Conservation (phyloP, 2,888 invertebrate species). For the Pammene fasciana region DNA sequence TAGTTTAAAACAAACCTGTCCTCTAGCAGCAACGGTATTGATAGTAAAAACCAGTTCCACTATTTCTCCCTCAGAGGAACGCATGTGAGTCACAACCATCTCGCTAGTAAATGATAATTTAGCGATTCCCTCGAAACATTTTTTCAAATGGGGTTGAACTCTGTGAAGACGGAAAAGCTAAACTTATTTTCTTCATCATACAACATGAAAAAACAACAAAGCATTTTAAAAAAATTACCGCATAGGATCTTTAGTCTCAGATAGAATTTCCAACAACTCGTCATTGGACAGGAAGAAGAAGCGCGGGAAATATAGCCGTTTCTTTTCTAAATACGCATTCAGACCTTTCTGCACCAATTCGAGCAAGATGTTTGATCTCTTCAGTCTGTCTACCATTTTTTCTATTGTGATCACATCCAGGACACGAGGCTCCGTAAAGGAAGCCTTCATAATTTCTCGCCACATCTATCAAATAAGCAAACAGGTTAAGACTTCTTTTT, state of each 20-base stretch:
- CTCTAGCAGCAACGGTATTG: slow-evolving; percentile 92
- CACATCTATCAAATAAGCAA: slow-evolving; percentile 86
- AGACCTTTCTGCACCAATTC: slow-evolving; percentile 96
- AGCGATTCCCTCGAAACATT: slow-evolving; percentile 97
- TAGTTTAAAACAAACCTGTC: slow-evolving; percentile 85
- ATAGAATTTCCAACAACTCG: slow-evolving; percentile 96
- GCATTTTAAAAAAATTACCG: slow-evolving; percentile 76
- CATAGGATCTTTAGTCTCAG: slow-evolving; percentile 98
- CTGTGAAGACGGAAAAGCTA: slow-evolving; percentile 63
- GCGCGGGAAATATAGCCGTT: slow-evolving; percentile 95
- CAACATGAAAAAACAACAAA: not conserved
- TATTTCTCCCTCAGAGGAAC: slow-evolving; percentile 93
- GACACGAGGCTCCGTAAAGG: slow-evolving; percentile 89
- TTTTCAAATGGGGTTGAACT: slow-evolving; percentile 97
- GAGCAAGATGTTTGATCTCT: slow-evolving; percentile 92
- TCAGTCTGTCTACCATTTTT: slow-evolving; percentile 94
- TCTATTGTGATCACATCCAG: slow-evolving; percentile 94
- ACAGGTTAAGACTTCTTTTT: no score
- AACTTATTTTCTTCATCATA: no score
- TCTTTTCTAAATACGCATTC: slow-evolving; percentile 97
- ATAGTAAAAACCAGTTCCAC: slow-evolving; percentile 90
- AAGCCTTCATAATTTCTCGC: slow-evolving; percentile 96
- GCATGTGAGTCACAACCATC: slow-evolving; percentile 94
- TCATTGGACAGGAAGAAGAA: slow-evolving; percentile 99
- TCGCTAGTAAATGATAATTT: slow-evolving; percentile 92